phyloP scores from a whole-genome alignment of 2,888 invertebrate species.

The Cephus pulcher region DNA sequence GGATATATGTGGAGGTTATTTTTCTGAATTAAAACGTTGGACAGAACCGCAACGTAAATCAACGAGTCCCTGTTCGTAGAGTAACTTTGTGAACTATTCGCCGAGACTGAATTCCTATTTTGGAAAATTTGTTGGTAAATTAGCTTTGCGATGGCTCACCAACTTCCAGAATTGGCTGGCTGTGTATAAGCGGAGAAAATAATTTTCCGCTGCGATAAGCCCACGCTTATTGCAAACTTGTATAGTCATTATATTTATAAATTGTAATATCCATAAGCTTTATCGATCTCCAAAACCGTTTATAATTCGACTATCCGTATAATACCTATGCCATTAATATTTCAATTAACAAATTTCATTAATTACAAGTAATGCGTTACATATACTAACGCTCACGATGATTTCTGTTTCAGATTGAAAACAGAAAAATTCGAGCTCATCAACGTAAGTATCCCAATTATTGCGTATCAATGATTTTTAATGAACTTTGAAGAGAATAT shows the following conservation, averaged over 20 bases:
- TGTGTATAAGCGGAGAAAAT: constrained; percentile 13
- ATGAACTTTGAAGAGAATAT: not conserved
- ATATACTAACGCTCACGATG: no score
- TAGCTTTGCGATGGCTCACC: constrained; percentile 38
- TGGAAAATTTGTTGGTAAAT: constrained; percentile 52
- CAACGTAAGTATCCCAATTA: constrained; percentile 78
- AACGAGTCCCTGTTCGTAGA: constrained; percentile 19
- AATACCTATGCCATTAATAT: no score
- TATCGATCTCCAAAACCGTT: no score
- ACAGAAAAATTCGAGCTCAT: constrained; percentile 87
- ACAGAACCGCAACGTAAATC: no score
- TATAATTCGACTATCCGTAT: no score
- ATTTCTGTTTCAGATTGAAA: constrained; percentile 77
- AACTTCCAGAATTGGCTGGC: constrained; percentile 33
- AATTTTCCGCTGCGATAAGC: constrained; percentile 22
- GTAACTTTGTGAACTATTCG: constrained; percentile 36
- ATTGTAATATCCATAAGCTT: not conserved
- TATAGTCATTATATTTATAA: not conserved
- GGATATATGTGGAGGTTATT: no score
- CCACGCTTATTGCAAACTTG: constrained; percentile 16
- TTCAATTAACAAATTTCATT: not conserved
- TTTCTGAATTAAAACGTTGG: no score
- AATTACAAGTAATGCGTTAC: not conserved
- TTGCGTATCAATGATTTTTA: constrained; percentile 8
- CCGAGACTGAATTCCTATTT: constrained; percentile 36